Base-by-base conservation (phyloP, 2,797 vertebrate genomes). In the Sphaeramia orbicularis region DNA sequence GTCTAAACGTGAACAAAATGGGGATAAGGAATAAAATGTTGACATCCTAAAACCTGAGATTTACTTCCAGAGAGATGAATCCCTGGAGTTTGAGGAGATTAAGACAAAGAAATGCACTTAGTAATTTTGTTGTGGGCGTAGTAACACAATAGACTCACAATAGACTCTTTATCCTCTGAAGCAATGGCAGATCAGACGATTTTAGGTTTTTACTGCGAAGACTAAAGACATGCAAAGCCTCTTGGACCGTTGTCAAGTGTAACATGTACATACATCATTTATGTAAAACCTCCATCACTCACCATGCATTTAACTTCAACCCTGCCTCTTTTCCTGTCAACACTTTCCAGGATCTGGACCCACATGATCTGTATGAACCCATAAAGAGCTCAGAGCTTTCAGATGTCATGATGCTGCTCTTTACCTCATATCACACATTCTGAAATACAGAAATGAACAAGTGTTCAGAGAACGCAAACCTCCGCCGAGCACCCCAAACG, bases 81-180 rank as follows among this genome's bases (percentile, higher is more conserved):
- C 32, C 32, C 7, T 35, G 9, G 7, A 35, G 32, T 35, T 35
- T 35, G 32, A 35, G 19, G 59, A 61, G 45, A 72, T 43, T 19
- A 58, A 79, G 60, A 72, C 53, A 80, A 82, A 82, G 50, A 61
- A 59, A 61, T 21, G 16, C 37, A 37, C 24, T 38, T 8, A 8
- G 7, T 36, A 48, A 16, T 40, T 61, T 61, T 66, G 24, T 36
- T 2, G 68, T 76, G 60, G 76, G 68, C 1, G 40, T 59, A 19
- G 35, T 65, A 76, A 44, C 15, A 35, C 32, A 35, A 35, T 4
- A 27, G 24, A 27, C 24, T 27, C n/a, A 73, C 41, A 75, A 30
- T 45, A 35, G 70, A 60, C 16, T 43, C 14, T 53, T 71, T 35
- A 19, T 49, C 49, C 49, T 50, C 60, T 1, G 27, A 7, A 71